Percentiles rank a stretch among this genome's conserved stretches.
Evolutionary conservation across 2,888 invertebrate species (phyloP).

Genomic region (Spodoptera littoralis): DNA sequence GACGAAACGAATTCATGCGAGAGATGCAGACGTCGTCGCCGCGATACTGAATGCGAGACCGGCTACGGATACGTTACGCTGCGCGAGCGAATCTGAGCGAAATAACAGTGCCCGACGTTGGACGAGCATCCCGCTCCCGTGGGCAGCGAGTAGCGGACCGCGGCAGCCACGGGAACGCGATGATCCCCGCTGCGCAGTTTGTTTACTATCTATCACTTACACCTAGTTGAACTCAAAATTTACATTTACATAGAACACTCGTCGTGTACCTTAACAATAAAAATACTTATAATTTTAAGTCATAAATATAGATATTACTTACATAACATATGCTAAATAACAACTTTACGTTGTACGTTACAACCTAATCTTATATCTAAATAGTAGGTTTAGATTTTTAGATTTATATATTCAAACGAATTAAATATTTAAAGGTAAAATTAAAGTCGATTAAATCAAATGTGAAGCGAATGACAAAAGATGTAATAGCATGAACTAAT

Average conservation of each 20-base stretch:
- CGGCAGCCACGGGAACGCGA: conserved; percentile 37
- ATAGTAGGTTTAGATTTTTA: conserved; percentile 81
- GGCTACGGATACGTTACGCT: conserved; percentile 58
- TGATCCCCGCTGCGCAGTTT: conserved; percentile 59
- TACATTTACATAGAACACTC: conserved; percentile 85
- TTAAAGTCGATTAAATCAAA: conserved; percentile 63
- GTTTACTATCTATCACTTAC: conserved; percentile 70
- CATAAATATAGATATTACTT: conserved; percentile 86
- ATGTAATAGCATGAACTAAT: conserved; percentile 60
- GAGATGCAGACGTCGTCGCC: conserved; percentile 45
- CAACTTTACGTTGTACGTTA: conserved; percentile 78
- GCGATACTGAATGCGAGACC: conserved; percentile 46
- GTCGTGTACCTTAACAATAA: conserved; percentile 78
- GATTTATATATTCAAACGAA: conserved; percentile 66
- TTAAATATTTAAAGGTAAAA: conserved; percentile 67
- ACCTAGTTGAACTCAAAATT: conserved; percentile 83
- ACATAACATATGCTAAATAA: conserved; percentile 75
- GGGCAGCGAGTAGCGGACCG: conserved; percentile 33
- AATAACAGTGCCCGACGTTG: conserved; percentile 72
- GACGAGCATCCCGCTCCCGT: conserved; percentile 48
- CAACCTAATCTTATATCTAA: conserved; percentile 81
- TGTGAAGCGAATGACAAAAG: conserved; percentile 66
- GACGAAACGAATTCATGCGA: conserved; percentile 51
- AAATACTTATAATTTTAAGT: conserved; percentile 82
- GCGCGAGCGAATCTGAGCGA: conserved; percentile 84